Conservation (phyloP, 2,113 vertebrate genomes). For the Leuciscus idus region DNA sequence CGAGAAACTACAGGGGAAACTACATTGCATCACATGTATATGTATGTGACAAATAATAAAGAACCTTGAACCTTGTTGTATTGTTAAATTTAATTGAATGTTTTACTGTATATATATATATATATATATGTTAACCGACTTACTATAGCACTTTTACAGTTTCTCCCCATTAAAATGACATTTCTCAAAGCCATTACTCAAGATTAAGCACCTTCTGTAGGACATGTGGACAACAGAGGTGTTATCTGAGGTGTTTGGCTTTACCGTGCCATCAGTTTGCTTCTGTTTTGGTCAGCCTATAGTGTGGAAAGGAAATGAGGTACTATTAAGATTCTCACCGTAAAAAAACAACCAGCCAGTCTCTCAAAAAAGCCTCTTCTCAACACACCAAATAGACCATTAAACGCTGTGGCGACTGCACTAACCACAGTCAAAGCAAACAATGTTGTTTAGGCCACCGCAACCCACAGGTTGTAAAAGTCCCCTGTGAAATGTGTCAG, state of each 20-base stretch:
- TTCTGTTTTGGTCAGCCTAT: conserved; percentile 36
- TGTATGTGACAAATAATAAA: no score
- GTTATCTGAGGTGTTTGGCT: conserved; percentile 10
- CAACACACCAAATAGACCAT: conserved; percentile 43
- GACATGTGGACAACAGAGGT: conserved; percentile 27
- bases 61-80: neutral
- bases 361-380: conserved; percentile 23
- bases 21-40: no score
- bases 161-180: neutral
- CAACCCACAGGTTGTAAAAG: conserved; percentile 27
- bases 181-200: neutral
- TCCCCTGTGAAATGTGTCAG: conserved; percentile 32
- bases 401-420: conserved; percentile 23
- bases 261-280: neutral
- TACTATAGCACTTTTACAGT: neutral
- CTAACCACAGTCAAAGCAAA: conserved; percentile 45
- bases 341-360: conserved; percentile 33
- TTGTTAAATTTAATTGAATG: neutral
- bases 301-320: conserved; percentile 59
- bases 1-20: no score
- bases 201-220: neutral
- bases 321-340: conserved; percentile 50
- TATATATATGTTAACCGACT: neutral
- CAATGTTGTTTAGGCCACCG: conserved; percentile 46
- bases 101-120: neutral